phyloP scores from a whole-genome alignment of 2,888 invertebrate species.

The Plutella xylostella region DNA sequence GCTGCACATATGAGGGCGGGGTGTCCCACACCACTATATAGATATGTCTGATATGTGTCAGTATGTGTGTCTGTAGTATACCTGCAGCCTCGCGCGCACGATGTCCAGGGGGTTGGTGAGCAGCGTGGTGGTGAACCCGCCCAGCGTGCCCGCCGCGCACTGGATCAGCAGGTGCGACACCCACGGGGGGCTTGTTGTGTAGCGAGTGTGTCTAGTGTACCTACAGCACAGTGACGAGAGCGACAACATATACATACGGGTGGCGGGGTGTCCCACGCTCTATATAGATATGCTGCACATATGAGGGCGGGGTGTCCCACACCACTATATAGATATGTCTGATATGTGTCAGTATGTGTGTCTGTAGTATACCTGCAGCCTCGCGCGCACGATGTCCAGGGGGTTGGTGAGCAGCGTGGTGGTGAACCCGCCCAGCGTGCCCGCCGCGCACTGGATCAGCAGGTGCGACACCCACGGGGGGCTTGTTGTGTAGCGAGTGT shows the following conservation, averaged over 20 bases:
- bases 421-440: slow-evolving; percentile 92
- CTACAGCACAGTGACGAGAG: too few species aligned
- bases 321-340: too few species aligned
- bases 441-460: slow-evolving; percentile 89
- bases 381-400: slow-evolving; percentile 90
- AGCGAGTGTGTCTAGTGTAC: slow-evolving; percentile 75
- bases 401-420: slow-evolving; percentile 96
- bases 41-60: too few species aligned
- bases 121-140: slow-evolving; percentile 92
- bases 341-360: too few species aligned
- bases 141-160: slow-evolving; percentile 89
- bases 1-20: too few species aligned
- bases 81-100: slow-evolving; percentile 92
- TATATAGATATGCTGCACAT: too few species aligned
- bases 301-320: too few species aligned
- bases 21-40: too few species aligned
- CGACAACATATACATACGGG: too few species aligned
- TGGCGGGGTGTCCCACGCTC: too few species aligned
- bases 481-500: slow-evolving; percentile 81
- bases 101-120: slow-evolving; percentile 97
- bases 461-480: slow-evolving; percentile 85
- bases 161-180: slow-evolving; percentile 88
- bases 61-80: too few species aligned
- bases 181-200: slow-evolving; percentile 76
- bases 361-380: slow-evolving; percentile 96